phyloP scores from a whole-genome alignment of 2,113 vertebrate genomes.

The Carassius auratus region DNA sequence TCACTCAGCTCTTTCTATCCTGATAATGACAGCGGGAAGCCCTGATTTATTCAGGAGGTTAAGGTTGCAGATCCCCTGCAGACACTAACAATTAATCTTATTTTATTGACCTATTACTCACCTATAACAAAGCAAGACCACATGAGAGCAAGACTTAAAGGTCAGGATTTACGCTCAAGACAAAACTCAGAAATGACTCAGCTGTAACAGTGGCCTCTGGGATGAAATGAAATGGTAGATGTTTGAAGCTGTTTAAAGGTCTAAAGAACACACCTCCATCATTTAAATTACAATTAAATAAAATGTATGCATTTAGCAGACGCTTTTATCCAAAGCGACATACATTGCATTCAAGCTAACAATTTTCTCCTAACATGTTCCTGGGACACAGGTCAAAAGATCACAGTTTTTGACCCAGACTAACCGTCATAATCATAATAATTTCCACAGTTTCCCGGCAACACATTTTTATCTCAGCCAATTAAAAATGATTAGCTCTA shows the following conservation, averaged over 20 bases:
- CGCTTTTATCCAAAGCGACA: too few relatives aligned
- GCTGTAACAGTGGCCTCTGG: slow-evolving; percentile 58
- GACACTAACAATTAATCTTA: slow-evolving; percentile 36
- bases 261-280: background rate
- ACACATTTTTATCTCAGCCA: slow-evolving; percentile 3
- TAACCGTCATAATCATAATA: background rate
- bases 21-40: slow-evolving; percentile 14
- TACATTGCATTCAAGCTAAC: too few relatives aligned
- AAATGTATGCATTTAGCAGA: too few relatives aligned
- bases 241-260: background rate
- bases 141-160: slow-evolving; percentile 46
- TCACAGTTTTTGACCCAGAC: background rate
- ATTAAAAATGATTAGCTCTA: slow-evolving; percentile 12
- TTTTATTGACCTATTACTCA: slow-evolving; percentile 38
- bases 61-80: slow-evolving; percentile 65
- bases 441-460: background rate
- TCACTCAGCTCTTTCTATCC: background rate
- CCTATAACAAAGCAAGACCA: background rate
- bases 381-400: too few relatives aligned
- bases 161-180: slow-evolving; percentile 52
- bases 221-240: slow-evolving; percentile 55
- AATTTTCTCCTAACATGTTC: too few relatives aligned
- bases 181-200: slow-evolving; percentile 62
- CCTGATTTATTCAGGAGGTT: slow-evolving; percentile 55
- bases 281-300: too few relatives aligned